Conservation (phyloP, 2,113 vertebrate genomes). For the Pelecanoides urinatrix region DNA sequence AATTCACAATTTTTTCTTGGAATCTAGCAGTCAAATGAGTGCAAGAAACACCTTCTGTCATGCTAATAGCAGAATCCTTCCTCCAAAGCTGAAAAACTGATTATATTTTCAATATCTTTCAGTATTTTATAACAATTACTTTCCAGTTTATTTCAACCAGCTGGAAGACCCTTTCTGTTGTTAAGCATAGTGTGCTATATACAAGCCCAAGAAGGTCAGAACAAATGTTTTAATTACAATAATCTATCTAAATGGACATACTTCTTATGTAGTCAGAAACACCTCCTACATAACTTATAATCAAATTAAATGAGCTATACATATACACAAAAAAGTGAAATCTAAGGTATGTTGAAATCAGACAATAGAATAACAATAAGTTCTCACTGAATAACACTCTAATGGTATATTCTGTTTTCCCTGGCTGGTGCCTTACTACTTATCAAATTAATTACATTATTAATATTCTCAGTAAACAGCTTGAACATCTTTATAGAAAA, state of each 20-base stretch:
- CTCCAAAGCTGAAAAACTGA: neutral
- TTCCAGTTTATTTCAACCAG: neutral
- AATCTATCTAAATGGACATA: neutral
- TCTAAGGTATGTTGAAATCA: neutral
- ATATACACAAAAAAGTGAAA: neutral
- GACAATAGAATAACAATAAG: neutral
- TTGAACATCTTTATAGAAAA: neutral
- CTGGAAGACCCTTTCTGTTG: neutral
- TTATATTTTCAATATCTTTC: neutral
- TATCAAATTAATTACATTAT: neutral
- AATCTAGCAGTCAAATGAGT: neutral
- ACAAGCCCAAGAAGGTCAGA: neutral
- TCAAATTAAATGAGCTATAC: neutral
- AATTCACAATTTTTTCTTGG: neutral
- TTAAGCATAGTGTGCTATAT: neutral
- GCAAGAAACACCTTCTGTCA: conserved; percentile 28
- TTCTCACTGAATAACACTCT: neutral
- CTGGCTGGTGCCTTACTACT: neutral
- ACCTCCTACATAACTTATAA: neutral
- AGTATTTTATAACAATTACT: neutral
- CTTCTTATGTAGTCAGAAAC: neutral
- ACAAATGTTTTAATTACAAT: neutral
- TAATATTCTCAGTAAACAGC: neutral
- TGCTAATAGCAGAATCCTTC: neutral
- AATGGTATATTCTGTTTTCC: neutral